Conservation (phyloP, 2,888 invertebrate species). For the Drosophila lacicola region DNA sequence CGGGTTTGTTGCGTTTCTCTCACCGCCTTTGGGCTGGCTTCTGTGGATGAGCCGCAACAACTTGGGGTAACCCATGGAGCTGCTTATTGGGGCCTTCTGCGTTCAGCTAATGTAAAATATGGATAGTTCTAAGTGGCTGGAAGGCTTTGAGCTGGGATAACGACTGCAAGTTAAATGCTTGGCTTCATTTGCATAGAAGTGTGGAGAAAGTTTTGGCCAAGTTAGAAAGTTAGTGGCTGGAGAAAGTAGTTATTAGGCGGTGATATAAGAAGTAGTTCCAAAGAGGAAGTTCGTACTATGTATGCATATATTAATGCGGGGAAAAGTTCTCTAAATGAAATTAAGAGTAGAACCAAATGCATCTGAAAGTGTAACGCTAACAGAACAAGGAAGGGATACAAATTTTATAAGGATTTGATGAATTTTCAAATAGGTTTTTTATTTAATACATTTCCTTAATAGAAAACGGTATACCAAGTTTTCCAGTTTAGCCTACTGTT, state of each 20-base stretch:
- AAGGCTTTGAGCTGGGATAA: conserved; percentile 23
- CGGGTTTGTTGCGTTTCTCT: conserved; percentile 56
- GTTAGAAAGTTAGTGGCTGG: not conserved
- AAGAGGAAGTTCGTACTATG: conserved; percentile 8
- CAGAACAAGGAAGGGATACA: not conserved
- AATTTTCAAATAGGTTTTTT: too few relatives aligned
- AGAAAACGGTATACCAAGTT: too few relatives aligned
- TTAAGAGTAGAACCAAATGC: conserved; percentile 22
- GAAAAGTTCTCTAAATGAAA: conserved; percentile 27
- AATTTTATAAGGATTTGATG: not conserved
- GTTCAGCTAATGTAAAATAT: conserved; percentile 69
- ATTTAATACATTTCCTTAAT: too few relatives aligned
- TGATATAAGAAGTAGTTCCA: conserved; percentile 11
- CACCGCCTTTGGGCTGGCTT: conserved; percentile 11
- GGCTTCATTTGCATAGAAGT: conserved; percentile 45
- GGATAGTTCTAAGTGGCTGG: conserved; percentile 57
- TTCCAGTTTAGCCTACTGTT: too few relatives aligned
- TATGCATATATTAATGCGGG: conserved; percentile 11
- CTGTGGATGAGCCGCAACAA: conserved; percentile 23
- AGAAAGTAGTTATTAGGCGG: conserved; percentile 24
- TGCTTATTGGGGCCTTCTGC: conserved; percentile 40
- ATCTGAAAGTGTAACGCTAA: not conserved
- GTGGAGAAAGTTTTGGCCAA: conserved; percentile 28
- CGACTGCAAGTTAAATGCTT: conserved; percentile 45
- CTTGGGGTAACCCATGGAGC: conserved; percentile 30